phyloP scores from a whole-genome alignment of 2,888 invertebrate genomes.

The Troides helena region DNA sequence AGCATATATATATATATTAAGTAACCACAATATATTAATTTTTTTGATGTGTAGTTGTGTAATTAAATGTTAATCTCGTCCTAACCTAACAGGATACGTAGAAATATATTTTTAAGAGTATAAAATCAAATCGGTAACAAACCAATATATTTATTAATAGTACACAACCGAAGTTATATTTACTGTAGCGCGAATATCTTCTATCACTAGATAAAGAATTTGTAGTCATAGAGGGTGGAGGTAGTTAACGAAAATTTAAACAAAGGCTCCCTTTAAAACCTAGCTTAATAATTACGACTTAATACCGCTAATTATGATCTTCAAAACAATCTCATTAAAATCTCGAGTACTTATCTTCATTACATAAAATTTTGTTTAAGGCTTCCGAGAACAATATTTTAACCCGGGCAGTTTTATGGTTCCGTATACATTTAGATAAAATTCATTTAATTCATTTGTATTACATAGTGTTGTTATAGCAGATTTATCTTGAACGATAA shows the following conservation, averaged over 20 bases:
- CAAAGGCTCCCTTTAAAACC: conserved; percentile 4
- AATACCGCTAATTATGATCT: conserved; percentile 41
- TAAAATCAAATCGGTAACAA: no score
- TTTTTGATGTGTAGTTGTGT: no score
- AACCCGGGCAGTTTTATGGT: conserved; percentile 62
- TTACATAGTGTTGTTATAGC: conserved; percentile 6
- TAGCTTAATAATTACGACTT: conserved; percentile 16
- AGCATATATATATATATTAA: no score
- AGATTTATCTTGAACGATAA: neutral
- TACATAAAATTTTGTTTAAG: conserved; percentile 71
- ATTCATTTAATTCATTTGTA: conserved; percentile 50
- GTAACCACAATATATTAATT: no score
- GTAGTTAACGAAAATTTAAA: neutral
- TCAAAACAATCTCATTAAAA: conserved; percentile 54
- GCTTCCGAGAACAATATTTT: conserved; percentile 72
- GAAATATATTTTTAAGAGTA: no score
- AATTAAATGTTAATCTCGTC: no score
- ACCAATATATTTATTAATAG: no score
- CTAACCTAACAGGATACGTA: no score
- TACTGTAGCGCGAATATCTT: no score
- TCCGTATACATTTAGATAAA: conserved; percentile 54
- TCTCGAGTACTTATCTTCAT: conserved; percentile 59
- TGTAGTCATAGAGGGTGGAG: no score
- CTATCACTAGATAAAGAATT: no score
- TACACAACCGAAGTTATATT: no score